A percentile compares a stretch with the other conserved stretches of the same genome.
Evolutionary conservation across 2,113 vertebrate species (phyloP).

Genomic region (Anas platyrhynchos): DNA sequence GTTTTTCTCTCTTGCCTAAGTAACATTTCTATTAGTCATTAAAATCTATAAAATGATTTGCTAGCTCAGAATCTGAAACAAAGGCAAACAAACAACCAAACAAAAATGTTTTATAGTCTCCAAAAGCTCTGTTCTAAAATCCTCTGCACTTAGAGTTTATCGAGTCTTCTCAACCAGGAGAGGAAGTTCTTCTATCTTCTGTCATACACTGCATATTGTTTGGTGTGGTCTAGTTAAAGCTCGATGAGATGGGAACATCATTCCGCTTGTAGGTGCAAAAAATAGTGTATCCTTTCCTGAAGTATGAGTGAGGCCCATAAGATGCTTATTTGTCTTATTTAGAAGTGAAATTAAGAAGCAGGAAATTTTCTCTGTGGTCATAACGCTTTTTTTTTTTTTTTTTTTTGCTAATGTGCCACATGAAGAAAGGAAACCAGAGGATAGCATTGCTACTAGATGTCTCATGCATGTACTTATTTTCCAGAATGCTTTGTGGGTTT

Average conservation of each 20-base stretch:
- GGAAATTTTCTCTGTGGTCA: background rate
- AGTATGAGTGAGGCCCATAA: background rate
- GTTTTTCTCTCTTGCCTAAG: background rate
- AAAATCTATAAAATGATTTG: background rate
- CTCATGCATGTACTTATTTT: background rate
- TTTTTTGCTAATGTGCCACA: background rate
- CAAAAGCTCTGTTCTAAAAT: background rate
- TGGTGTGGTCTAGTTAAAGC: background rate
- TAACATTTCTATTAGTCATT: background rate
- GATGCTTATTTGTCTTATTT: background rate
- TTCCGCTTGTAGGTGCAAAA: background rate
- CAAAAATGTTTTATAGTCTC: background rate
- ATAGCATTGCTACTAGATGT: background rate
- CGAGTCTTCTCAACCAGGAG: background rate
- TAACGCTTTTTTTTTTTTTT: background rate
- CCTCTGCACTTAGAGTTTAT: background rate
- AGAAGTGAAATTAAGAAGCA: background rate
- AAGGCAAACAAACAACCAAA: background rate
- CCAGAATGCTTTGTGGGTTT: background rate
- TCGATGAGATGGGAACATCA: background rate
- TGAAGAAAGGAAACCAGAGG: background rate
- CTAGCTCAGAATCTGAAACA: background rate
- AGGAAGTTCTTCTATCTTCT: background rate
- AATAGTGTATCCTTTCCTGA: background rate
- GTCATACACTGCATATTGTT: fast-evolving